A percentile compares a stretch with the other conserved stretches of the same genome.
These are phyloP conservation scores for Phrynosoma platyrhinos DNA, from an alignment of 2,113 vertebrate genomes.

Conservation along the genomic window DNA sequence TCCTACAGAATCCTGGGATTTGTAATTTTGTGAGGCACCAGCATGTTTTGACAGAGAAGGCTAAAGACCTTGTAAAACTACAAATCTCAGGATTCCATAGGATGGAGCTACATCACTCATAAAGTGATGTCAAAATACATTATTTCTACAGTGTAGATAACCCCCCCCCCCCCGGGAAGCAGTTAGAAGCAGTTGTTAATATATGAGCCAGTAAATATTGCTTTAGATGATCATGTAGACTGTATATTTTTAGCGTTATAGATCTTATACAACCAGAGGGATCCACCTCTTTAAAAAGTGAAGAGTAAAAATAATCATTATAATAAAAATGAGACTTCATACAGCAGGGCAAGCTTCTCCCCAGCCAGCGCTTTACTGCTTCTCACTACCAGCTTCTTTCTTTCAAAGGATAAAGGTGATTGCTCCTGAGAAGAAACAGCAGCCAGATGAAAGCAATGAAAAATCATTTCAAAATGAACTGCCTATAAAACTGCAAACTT, in stretches of 20 bases:
- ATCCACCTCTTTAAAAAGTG: not conserved
- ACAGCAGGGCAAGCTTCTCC: not conserved
- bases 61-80: too few relatives aligned
- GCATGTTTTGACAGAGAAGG: too few relatives aligned
- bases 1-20: too few relatives aligned
- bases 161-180: not conserved
- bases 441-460: conserved; percentile 28
- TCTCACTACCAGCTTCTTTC: not conserved
- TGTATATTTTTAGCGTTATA: not conserved
- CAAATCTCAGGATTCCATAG: too few relatives aligned
- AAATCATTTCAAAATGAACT: not conserved
- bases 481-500: not conserved
- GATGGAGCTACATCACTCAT: too few relatives aligned
- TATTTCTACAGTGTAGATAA: too few relatives aligned
- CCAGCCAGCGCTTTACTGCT: not conserved
- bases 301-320: too few relatives aligned
- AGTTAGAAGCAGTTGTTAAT: not conserved
- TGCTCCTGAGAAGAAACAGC: not conserved
- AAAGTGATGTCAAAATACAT: too few relatives aligned
- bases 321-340: not conserved
- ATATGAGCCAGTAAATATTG: not conserved
- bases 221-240: not conserved
- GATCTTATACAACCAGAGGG: not conserved
- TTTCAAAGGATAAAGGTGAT: not conserved
- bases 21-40: too few relatives aligned